phyloP scores from a whole-genome alignment of 2,888 invertebrate genomes.

The Lamproptera curius region DNA sequence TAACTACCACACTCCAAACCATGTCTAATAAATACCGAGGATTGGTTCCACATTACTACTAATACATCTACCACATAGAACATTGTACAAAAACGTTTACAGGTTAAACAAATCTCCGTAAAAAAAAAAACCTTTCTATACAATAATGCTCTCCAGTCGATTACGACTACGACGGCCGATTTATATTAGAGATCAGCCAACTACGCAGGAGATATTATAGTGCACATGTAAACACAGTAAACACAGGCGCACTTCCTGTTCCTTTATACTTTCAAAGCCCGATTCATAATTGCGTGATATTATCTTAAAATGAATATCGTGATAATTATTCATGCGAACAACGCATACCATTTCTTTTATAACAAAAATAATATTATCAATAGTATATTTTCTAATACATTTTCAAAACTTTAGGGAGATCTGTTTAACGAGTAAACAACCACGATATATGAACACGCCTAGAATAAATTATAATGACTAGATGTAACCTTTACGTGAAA shows the following conservation, averaged over 20 bases:
- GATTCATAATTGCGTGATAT: neutral
- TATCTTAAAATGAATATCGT: neutral
- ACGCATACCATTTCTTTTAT: no score
- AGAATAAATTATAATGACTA: slow-evolving; percentile 25
- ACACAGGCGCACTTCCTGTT: no score
- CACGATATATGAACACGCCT: slow-evolving; percentile 15
- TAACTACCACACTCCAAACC: neutral
- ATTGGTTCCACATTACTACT: slow-evolving; percentile 11
- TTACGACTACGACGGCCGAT: no score
- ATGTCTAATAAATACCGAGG: slow-evolving; percentile 8
- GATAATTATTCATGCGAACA: neutral
- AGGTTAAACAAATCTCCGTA: slow-evolving; percentile 13
- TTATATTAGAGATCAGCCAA: no score
- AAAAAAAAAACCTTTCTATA: neutral
- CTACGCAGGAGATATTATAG: no score
- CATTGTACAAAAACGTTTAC: neutral
- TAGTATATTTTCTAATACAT: no score
- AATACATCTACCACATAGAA: slow-evolving; percentile 9
- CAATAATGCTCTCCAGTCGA: no score
- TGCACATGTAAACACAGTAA: no score
- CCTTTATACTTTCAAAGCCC: no score
- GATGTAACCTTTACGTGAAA: slow-evolving; percentile 20
- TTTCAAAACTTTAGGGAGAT: neutral
- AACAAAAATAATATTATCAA: neutral
- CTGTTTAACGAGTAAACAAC: slow-evolving; percentile 15